phyloP scores from a whole-genome alignment of 2,113 vertebrate species.

The Chelonoidis abingdonii region DNA sequence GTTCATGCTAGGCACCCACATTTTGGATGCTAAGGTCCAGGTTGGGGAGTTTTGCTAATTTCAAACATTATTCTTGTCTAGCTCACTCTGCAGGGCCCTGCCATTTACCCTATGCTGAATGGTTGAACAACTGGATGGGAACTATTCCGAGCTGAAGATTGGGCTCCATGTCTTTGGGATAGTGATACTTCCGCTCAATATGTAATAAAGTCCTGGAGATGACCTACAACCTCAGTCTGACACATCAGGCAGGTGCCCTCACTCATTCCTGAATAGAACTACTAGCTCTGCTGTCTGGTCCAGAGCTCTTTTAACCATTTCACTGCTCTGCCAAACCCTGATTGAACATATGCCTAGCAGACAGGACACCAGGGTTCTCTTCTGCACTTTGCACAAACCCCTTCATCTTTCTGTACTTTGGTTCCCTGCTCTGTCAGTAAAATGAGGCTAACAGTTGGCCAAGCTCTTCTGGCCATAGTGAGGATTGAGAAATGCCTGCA shows the following conservation, averaged over 20 bases:
- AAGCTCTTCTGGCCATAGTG: background rate
- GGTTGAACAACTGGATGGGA: background rate
- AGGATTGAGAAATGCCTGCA: background rate
- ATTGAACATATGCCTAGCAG: background rate
- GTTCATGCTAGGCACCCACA: too few relatives aligned
- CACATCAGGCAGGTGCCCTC: background rate
- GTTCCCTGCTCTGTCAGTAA: background rate
- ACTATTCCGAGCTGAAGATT: accelerated
- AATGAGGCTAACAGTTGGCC: background rate
- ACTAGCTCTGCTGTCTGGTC: background rate
- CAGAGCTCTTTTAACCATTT: background rate
- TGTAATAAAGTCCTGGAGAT: background rate
- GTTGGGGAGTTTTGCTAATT: constrained; percentile 24
- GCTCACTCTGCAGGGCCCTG: background rate
- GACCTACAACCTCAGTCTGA: background rate
- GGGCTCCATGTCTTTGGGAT: background rate
- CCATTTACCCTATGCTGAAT: accelerated
- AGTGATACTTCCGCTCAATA: background rate
- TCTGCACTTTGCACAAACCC: background rate
- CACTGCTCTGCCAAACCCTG: background rate
- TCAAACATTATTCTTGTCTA: background rate
- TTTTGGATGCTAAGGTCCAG: too few relatives aligned
- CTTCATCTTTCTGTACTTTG: background rate
- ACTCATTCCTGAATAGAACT: background rate
- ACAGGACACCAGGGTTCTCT: background rate